Percentiles rank a stretch among this genome's conserved stretches.
Evolutionary conservation across 2,113 vertebrate species (phyloP).

Genomic region (Peromyscus polionotus): DNA sequence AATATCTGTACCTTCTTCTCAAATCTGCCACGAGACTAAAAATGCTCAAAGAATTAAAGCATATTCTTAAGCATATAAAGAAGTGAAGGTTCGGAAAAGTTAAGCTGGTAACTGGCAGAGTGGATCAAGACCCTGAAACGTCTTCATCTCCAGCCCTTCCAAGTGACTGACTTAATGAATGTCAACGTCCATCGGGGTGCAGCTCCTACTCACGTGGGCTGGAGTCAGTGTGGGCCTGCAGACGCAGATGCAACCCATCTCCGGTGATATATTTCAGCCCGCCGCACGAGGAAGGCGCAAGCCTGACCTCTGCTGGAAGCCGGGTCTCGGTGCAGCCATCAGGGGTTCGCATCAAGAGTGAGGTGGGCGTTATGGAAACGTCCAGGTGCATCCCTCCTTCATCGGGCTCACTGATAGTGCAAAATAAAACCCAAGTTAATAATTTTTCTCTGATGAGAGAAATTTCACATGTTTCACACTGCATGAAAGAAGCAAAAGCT

Average conservation of each 20-base stretch:
- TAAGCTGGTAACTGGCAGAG: not conserved
- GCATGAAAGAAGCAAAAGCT: slow-evolving; percentile 1
- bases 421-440: slow-evolving; percentile 65
- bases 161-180: not conserved
- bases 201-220: slow-evolving; percentile 82
- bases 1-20: not conserved
- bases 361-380: slow-evolving; percentile 84
- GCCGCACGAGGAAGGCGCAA: slow-evolving; percentile 88
- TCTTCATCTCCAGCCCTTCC: not conserved
- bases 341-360: slow-evolving; percentile 84
- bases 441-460: slow-evolving; percentile 25
- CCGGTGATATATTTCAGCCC: slow-evolving; percentile 84
- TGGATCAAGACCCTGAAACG: not conserved
- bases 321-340: slow-evolving; percentile 76
- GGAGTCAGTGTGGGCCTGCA: slow-evolving; percentile 83
- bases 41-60: not conserved
- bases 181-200: not conserved
- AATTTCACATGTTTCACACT: not conserved
- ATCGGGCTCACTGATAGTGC: slow-evolving; percentile 85
- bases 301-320: slow-evolving; percentile 91
- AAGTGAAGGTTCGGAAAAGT: not conserved
- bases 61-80: not conserved
- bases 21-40: not conserved
- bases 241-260: slow-evolving; percentile 92
- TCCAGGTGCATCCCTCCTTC: slow-evolving; percentile 82